Conservation (phyloP, 2,888 invertebrate genomes). For the Dryomyza anilis region DNA sequence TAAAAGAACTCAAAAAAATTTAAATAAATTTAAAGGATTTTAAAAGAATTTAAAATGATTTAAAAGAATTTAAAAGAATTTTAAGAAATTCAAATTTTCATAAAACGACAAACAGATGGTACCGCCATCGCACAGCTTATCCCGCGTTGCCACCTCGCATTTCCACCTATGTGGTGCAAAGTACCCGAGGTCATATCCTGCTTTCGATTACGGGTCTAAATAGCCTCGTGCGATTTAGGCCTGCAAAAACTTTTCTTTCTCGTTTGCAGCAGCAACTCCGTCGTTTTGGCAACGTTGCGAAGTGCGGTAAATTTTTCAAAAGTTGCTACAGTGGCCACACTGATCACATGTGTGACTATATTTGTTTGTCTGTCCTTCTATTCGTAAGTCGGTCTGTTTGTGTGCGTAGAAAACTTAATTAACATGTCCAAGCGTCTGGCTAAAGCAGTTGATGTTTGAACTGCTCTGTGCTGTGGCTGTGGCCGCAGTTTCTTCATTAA, state of each 20-base stretch:
- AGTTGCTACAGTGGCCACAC: neutral
- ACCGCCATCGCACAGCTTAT: neutral
- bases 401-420: constrained; percentile 21
- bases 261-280: too few species aligned
- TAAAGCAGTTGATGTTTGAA: constrained; percentile 12
- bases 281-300: neutral
- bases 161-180: too few species aligned
- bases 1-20: too few species aligned
- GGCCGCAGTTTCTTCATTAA: constrained; percentile 12
- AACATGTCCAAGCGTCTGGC: constrained; percentile 13
- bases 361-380: neutral
- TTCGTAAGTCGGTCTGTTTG: neutral
- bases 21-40: too few species aligned
- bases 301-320: constrained; percentile 11
- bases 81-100: too few species aligned
- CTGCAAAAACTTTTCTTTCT: too few species aligned
- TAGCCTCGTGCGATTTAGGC: constrained; percentile 10
- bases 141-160: neutral
- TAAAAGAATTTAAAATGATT: too few species aligned
- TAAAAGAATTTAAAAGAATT: too few species aligned
- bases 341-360: neutral
- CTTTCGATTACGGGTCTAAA: too few species aligned
- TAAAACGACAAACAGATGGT: neutral
- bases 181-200: too few species aligned
- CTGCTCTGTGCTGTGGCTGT: neutral